phyloP scores from a whole-genome alignment of 2,797 vertebrate species.

The Novumbra hubbsi region DNA sequence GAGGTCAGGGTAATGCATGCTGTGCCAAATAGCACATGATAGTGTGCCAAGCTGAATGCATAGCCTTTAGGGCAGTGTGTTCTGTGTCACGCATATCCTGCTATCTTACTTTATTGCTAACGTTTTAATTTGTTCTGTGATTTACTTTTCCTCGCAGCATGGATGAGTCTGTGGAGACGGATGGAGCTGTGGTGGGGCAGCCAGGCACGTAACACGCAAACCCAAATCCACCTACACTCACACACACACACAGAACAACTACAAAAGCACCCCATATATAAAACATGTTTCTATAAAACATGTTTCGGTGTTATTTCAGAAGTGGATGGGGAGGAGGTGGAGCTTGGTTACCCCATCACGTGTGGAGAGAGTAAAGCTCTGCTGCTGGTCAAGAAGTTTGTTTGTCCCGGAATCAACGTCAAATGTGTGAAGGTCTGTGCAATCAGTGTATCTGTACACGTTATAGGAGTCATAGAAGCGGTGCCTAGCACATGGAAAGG shows the following conservation, averaged over 20 bases:
- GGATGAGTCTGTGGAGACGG: constrained; percentile 83
- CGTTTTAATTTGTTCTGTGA: background rate
- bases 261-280: background rate
- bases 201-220: constrained; percentile 58
- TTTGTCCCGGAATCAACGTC: constrained; percentile 98
- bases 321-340: constrained; percentile 73
- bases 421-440: constrained; percentile 94
- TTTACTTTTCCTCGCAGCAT: background rate
- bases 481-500: background rate
- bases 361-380: constrained; percentile 96
- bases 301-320: constrained; percentile 43
- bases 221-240: background rate
- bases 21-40: background rate
- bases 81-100: background rate
- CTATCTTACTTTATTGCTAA: background rate
- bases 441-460: background rate
- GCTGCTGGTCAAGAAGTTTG: constrained; percentile 96
- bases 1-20: too few species aligned
- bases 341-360: constrained; percentile 93
- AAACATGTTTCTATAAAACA: too few species aligned
- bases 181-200: constrained; percentile 82
- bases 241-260: background rate
- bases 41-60: background rate
- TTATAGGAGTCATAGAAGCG: background rate
- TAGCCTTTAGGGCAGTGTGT: background rate